Conservation (phyloP, 2,888 invertebrate species). For the Cryptops parisi region DNA sequence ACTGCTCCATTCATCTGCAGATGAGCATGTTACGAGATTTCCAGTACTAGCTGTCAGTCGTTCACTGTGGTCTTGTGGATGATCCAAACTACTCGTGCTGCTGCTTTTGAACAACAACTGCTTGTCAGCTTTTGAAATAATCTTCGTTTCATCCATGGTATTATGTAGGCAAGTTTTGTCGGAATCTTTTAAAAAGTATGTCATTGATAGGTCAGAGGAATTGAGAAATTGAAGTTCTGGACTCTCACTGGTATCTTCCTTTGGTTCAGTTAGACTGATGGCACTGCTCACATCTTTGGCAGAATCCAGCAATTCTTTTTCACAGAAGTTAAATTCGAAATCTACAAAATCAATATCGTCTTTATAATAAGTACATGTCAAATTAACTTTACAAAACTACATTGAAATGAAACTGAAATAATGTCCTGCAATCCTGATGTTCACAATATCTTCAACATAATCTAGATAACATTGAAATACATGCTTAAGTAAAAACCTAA, state of each 20-base stretch:
- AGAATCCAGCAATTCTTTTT: too few relatives aligned
- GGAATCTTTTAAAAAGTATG: neutral
- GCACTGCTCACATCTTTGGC: too few relatives aligned
- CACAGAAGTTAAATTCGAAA: too few relatives aligned
- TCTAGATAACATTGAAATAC: too few relatives aligned
- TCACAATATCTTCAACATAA: too few relatives aligned
- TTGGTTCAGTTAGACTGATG: too few relatives aligned
- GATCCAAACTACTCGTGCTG: conserved; percentile 11
- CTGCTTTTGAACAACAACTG: conserved; percentile 17
- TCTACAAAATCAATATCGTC: too few relatives aligned
- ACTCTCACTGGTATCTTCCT: neutral
- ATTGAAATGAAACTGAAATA: too few relatives aligned
- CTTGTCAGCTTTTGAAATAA: conserved; percentile 18
- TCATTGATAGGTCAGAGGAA: neutral
- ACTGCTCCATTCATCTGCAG: conserved; percentile 10
- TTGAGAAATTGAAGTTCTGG: neutral
- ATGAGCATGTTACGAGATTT: neutral
- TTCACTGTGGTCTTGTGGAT: neutral
- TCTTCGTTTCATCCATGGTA: neutral
- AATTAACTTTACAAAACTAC: too few relatives aligned
- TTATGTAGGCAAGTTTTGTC: neutral
- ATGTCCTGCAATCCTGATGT: too few relatives aligned
- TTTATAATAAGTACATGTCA: too few relatives aligned
- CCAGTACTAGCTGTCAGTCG: conserved; percentile 9
- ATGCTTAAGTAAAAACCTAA: too few relatives aligned